A percentile compares a stretch with the other conserved stretches of the same genome.
Evolutionary conservation across 1,140 invertebrate genomes (phyloP).

Genomic region (Babylonia areolata): DNA sequence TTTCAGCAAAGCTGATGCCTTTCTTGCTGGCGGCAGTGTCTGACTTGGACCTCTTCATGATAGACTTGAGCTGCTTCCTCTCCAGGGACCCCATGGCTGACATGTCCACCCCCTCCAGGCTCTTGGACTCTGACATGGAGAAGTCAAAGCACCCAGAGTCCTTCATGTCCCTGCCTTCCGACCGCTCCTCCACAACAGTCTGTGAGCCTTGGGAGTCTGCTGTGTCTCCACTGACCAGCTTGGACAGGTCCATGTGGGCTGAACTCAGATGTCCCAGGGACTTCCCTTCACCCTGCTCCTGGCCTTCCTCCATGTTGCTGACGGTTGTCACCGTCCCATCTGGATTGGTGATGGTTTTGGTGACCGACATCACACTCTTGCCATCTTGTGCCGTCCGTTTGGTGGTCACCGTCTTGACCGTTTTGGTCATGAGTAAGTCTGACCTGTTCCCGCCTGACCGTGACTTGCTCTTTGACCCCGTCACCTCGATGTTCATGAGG

Average conservation of each 20-base stretch:
- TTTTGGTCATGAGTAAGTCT: neutral
- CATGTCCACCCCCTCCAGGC: conserved; percentile 14
- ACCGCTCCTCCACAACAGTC: neutral
- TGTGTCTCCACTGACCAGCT: neutral
- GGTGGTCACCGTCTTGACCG: conserved; percentile 37
- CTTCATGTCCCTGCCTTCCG: neutral
- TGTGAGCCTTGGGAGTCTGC: neutral
- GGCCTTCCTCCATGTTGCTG: conserved; percentile 25
- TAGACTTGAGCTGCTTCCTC: conserved; percentile 65
- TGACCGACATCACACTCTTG: conserved; percentile 12
- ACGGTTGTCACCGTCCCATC: conserved; percentile 39
- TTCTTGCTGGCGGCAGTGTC: conserved; percentile 54
- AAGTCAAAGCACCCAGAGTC: conserved; percentile 28
- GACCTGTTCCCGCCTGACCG: neutral
- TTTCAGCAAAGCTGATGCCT: conserved; percentile 70
- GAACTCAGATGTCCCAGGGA: neutral
- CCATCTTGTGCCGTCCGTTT: conserved; percentile 28
- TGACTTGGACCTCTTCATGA: conserved; percentile 66
- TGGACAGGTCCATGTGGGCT: conserved; percentile 10
- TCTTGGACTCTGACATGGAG: neutral
- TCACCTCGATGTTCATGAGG: conserved; percentile 45
- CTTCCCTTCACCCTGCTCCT: conserved; percentile 4
- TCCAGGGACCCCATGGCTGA: conserved; percentile 1
- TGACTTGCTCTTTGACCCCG: conserved; percentile 1
- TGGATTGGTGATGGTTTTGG: conserved; percentile 37